A percentile compares a stretch with the other conserved stretches of the same genome.
These are phyloP conservation scores for Epirrhoe alternata DNA, from an alignment of 2,888 invertebrate species.

Conservation along the genomic window DNA sequence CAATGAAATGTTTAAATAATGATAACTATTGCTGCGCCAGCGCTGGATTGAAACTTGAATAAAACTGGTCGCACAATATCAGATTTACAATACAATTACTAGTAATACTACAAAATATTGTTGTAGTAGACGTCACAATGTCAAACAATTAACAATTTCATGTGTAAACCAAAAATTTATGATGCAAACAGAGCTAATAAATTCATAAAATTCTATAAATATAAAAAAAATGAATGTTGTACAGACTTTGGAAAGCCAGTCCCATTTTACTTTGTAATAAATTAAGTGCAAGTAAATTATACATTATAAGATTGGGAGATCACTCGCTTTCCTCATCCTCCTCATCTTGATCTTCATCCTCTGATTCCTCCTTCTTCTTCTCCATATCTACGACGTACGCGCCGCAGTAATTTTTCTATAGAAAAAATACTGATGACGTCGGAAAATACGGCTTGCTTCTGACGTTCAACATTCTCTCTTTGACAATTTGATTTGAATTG, in stretches of 20 bases:
- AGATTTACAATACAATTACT: slow-evolving; percentile 62
- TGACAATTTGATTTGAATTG: too few relatives aligned
- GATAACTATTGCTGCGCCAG: neutral
- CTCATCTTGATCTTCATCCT: slow-evolving; percentile 87
- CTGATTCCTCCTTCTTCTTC: slow-evolving; percentile 87
- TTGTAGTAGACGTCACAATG: slow-evolving; percentile 63
- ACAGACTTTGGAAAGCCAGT: slow-evolving; percentile 84
- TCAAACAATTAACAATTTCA: slow-evolving; percentile 70
- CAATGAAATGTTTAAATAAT: slow-evolving; percentile 14
- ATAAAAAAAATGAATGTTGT: slow-evolving; percentile 54
- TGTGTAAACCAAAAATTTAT: slow-evolving; percentile 60
- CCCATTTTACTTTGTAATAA: slow-evolving; percentile 83
- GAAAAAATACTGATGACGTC: too few relatives aligned
- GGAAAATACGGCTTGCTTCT: too few relatives aligned
- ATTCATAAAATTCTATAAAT: slow-evolving; percentile 45
- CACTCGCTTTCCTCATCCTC: slow-evolving; percentile 88
- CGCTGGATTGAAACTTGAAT: too few relatives aligned
- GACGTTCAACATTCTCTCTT: too few relatives aligned
- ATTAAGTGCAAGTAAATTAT: slow-evolving; percentile 85
- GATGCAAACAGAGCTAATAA: slow-evolving; percentile 50
- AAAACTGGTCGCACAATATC: too few relatives aligned
- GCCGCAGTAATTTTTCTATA: too few relatives aligned
- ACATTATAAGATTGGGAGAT: slow-evolving; percentile 80
- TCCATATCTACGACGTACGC: too few relatives aligned
- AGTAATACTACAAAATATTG: slow-evolving; percentile 64